Evolutionary conservation across 1,140 invertebrate species (phyloP).

Genomic region (Araneus ventricosus): DNA sequence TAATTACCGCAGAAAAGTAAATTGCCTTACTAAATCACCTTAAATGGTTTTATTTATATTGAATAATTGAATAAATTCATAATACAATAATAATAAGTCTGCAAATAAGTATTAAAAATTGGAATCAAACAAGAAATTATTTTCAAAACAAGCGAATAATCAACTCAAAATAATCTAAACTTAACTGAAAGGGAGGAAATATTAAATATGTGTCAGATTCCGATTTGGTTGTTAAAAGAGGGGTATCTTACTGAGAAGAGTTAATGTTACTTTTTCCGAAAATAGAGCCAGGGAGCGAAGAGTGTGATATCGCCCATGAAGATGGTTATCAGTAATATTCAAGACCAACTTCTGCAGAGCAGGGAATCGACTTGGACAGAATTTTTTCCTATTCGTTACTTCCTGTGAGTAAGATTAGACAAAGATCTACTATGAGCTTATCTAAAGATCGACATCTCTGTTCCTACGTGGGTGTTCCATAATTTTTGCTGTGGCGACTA

Average conservation of each 20-base stretch:
- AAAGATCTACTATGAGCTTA: not conserved
- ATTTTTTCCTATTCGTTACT: not conserved
- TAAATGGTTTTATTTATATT: too few relatives aligned
- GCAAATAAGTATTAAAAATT: too few relatives aligned
- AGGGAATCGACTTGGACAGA: not conserved
- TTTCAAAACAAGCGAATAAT: not conserved
- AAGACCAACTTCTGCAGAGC: not conserved
- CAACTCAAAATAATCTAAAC: not conserved
- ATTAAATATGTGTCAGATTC: not conserved
- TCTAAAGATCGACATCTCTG: not conserved
- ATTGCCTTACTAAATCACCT: too few relatives aligned
- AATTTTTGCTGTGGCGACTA: not conserved
- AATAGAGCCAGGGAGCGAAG: not conserved
- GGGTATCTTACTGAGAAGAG: not conserved
- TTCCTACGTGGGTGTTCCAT: conserved; percentile 9
- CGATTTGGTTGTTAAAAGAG: not conserved
- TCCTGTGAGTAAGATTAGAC: conserved; percentile 1
- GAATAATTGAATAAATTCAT: too few relatives aligned
- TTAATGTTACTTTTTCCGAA: not conserved
- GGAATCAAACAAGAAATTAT: too few relatives aligned
- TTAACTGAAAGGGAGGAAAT: not conserved
- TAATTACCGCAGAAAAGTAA: too few relatives aligned
- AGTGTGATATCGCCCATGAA: not conserved
- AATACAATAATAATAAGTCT: too few relatives aligned
- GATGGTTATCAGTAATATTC: not conserved